These are phyloP conservation scores for Monodelphis domestica DNA, from an alignment of 2,797 vertebrate species.

Conservation along the genomic window DNA sequence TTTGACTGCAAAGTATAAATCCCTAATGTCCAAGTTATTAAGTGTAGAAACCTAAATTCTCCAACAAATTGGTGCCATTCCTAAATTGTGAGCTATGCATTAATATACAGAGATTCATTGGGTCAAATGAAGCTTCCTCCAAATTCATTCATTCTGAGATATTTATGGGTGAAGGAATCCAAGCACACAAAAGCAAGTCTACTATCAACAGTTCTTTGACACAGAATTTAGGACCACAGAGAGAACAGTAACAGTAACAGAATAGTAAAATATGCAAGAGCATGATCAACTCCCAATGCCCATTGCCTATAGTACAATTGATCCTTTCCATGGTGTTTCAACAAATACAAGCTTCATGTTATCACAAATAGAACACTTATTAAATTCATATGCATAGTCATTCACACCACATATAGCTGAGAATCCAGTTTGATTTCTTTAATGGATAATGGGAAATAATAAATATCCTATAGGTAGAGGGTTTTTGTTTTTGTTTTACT, in stretches of 20 bases:
- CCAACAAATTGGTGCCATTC: background rate
- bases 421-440: slow-evolving; percentile 4
- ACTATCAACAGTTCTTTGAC: background rate
- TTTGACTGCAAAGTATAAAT: background rate
- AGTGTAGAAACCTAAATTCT: background rate
- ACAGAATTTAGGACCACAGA: background rate
- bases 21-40: background rate
- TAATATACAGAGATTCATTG: background rate
- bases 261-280: no score
- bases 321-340: background rate
- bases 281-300: background rate
- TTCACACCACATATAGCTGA: background rate
- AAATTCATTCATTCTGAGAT: background rate
- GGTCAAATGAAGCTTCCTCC: background rate
- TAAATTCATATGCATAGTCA: background rate
- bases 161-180: background rate
- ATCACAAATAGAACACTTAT: background rate
- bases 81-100: background rate
- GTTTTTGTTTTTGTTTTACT: no score
- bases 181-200: background rate
- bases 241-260: fast-evolving
- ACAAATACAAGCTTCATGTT: background rate
- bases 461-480: slow-evolving; percentile 34
- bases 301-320: background rate
- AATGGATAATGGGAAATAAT: background rate